phyloP scores from a whole-genome alignment of 2,797 vertebrate species.

The Enteromius afrohamiltoni region DNA sequence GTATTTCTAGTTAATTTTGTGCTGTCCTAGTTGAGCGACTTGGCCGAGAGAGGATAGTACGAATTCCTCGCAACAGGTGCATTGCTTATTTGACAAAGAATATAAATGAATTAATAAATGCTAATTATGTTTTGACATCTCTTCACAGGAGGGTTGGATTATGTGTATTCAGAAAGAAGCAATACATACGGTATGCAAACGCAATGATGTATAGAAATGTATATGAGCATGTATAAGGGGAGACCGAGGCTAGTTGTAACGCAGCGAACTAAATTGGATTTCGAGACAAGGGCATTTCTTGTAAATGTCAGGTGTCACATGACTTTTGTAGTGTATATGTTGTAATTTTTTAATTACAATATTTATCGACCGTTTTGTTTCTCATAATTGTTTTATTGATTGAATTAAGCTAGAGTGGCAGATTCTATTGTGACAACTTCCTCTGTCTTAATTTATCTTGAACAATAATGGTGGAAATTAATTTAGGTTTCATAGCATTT shows the following conservation, averaged over 20 bases:
- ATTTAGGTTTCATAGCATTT: not conserved
- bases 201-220: conserved; percentile 21
- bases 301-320: not conserved
- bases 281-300: not conserved
- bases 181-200: conserved; percentile 27
- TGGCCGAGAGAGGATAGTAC: conserved; percentile 62
- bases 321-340: not conserved
- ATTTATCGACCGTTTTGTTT: not conserved
- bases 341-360: not conserved
- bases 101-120: conserved; percentile 62
- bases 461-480: not conserved
- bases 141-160: conserved; percentile 49
- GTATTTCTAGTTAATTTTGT: conserved; percentile 72
- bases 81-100: conserved; percentile 59
- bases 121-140: conserved; percentile 67
- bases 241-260: conserved; percentile 10
- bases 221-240: conserved; percentile 2
- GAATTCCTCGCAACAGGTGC: conserved; percentile 59
- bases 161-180: conserved; percentile 35
- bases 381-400: conserved; percentile 19
- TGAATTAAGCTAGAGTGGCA: not conserved
- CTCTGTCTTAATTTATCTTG: not conserved
- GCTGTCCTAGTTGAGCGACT: conserved; percentile 62
- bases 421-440: not conserved
- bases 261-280: not conserved